These are phyloP conservation scores for Catamblyrhynchus diadema DNA, from an alignment of 2,797 vertebrate genomes.

Conservation along the genomic window DNA sequence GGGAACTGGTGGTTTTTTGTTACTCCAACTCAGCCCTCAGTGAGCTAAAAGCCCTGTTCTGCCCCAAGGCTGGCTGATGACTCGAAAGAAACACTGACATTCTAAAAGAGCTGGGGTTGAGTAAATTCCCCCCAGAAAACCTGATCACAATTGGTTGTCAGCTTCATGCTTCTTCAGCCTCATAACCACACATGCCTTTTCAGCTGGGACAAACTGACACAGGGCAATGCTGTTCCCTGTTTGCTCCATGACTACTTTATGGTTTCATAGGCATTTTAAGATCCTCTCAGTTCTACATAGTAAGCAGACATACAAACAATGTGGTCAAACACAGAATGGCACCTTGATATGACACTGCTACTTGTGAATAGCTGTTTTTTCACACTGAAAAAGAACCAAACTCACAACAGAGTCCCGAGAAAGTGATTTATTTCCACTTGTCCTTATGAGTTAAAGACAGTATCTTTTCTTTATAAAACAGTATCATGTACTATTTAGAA, in stretches of 20 bases:
- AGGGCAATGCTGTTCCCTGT: neutral
- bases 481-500: constrained; percentile 62
- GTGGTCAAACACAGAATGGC: neutral
- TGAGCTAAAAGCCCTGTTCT: neutral
- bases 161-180: neutral
- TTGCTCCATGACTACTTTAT: neutral
- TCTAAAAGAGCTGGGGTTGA: neutral
- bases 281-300: neutral
- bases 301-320: neutral
- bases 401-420: constrained; percentile 27
- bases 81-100: neutral
- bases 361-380: neutral
- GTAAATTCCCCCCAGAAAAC: neutral
- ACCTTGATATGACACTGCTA: neutral
- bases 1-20: neutral
- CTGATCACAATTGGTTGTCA: neutral
- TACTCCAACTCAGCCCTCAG: neutral
- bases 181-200: neutral
- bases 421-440: constrained; percentile 74
- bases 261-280: neutral
- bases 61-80: neutral
- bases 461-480: constrained; percentile 74
- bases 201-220: neutral
- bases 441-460: constrained; percentile 70
- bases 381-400: neutral